Base-by-base conservation (phyloP, 2,797 vertebrate genomes). In the Enteromius anoplus region DNA sequence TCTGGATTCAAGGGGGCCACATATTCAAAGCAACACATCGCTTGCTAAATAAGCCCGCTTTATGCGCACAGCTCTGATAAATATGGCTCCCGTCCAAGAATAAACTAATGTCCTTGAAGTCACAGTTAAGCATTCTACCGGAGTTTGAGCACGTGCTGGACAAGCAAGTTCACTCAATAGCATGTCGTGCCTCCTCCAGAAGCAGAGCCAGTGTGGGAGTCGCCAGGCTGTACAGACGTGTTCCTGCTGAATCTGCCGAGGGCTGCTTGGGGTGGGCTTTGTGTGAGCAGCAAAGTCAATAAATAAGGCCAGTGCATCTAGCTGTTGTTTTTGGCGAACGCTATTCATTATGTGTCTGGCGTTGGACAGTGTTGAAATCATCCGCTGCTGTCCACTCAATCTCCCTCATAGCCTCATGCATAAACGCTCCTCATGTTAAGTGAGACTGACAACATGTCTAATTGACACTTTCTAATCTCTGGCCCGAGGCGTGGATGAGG, bases 361-460 rank as follows among this genome's bases (percentile, higher is more conserved):
- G 71, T 53, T 68, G 34, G 77, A 80, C 80, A 72, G 51, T 69
- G 76, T 78, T 70, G 53, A 81, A 85, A 76, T 76, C 72, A 64
- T 49, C 71, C 62, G 29, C 40, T 49, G 60, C 58, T n/a, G 53
- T 86, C 84, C 79, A 42, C 64, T 81, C 60, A 49, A 70, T 76
- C 69, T 68, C 66, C 19, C 64, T 85, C 66, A 85, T 85, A 79
- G 81, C 71, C 70, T 49, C 64, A 81, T 3, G n/a, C 81, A 86
- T 77, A 78, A 80, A 71, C 26, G 9, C 77, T 80, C 58, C 81
- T 84, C 83, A 80, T 71, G 73, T 80, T 88, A 87, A 85, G 83
- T 71, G 81, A 60, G 82, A 86, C 77, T 88, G 87, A 89, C 88
- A 88, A 87, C 85, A 87, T 86, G 85, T 87, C 87, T 86, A 87